Evolutionary conservation across 1,140 invertebrate genomes (phyloP).

Genomic region (Tetramorium parvispinum): DNA sequence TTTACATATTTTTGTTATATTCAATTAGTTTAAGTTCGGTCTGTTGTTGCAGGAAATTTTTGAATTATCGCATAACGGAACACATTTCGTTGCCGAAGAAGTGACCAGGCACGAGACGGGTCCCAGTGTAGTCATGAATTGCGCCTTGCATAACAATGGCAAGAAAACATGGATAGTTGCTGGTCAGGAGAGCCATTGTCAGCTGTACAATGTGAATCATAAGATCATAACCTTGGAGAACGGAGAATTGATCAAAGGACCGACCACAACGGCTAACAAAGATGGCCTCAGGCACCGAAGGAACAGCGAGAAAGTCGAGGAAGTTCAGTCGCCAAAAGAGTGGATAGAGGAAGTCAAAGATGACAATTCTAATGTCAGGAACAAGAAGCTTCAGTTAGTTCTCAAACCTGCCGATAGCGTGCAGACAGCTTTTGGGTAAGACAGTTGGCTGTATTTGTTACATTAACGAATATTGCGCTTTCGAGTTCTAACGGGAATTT

Average conservation of each 20-base stretch:
- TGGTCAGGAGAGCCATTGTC: slow-evolving; percentile 96
- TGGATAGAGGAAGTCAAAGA: slow-evolving; percentile 82
- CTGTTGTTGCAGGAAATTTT: slow-evolving; percentile 92
- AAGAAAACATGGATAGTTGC: slow-evolving; percentile 93
- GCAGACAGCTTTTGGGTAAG: slow-evolving; percentile 92
- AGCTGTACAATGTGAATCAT: slow-evolving; percentile 93
- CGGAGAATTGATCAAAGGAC: slow-evolving; percentile 81
- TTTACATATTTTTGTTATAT: not conserved
- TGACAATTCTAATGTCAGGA: slow-evolving; percentile 84
- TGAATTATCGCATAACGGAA: slow-evolving; percentile 94
- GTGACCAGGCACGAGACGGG: slow-evolving; percentile 95
- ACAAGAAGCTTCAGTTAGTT: slow-evolving; percentile 90
- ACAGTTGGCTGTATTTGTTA: not conserved
- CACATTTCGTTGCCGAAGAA: slow-evolving; percentile 93
- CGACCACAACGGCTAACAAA: slow-evolving; percentile 69
- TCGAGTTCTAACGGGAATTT: not conserved
- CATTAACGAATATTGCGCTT: not conserved
- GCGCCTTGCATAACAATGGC: slow-evolving; percentile 89
- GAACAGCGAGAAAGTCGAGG: slow-evolving; percentile 76
- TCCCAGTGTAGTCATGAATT: slow-evolving; percentile 96
- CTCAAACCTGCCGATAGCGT: slow-evolving; percentile 91
- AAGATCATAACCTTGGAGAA: slow-evolving; percentile 87
- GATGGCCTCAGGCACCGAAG: slow-evolving; percentile 83
- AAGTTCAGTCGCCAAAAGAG: slow-evolving; percentile 83
- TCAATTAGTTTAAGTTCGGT: not conserved